Conservation (phyloP, 92 coral and sea anemone species). For the Pocillopora meandrina region DNA sequence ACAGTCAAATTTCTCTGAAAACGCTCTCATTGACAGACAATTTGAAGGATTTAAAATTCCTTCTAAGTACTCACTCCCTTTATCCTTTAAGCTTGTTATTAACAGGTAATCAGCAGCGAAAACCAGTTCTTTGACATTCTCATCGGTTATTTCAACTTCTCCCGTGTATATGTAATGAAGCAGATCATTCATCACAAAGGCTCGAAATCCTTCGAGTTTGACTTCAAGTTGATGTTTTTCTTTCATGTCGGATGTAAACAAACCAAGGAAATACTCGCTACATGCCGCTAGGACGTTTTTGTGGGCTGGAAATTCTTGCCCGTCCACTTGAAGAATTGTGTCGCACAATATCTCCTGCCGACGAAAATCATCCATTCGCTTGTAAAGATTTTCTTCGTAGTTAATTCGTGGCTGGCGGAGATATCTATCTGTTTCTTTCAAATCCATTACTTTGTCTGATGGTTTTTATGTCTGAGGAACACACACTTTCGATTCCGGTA, state of each 20-base stretch:
- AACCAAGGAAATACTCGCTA: conserved; percentile 85
- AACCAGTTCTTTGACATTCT: conserved; percentile 86
- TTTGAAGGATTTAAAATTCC: conserved; percentile 72
- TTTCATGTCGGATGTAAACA: conserved; percentile 90
- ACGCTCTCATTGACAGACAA: conserved; percentile 84
- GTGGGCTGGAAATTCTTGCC: conserved; percentile 79
- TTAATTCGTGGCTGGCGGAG: conserved; percentile 14
- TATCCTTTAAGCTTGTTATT: conserved; percentile 71
- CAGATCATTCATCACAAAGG: conserved; percentile 82
- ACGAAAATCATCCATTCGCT: conserved; percentile 74
- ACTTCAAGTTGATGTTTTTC: conserved; percentile 63
- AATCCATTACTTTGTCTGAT: conserved; percentile 7
- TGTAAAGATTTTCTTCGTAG: conserved; percentile 62
- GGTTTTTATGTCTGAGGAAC: neutral
- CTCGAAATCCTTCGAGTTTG: conserved; percentile 72
- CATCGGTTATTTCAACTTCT: conserved; percentile 66
- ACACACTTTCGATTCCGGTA: neutral
- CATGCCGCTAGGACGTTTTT: conserved; percentile 88
- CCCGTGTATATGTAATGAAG: conserved; percentile 88
- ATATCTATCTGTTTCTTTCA: neutral
- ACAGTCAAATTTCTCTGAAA: conserved; percentile 89
- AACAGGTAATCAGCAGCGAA: conserved; percentile 87
- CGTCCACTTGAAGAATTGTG: conserved; percentile 78
- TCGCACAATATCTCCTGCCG: conserved; percentile 82
- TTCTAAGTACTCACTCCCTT: conserved; percentile 79